These are phyloP conservation scores for Microcebus ravelobensis DNA, from an alignment of 2,113 vertebrate genomes.

Conservation along the genomic window DNA sequence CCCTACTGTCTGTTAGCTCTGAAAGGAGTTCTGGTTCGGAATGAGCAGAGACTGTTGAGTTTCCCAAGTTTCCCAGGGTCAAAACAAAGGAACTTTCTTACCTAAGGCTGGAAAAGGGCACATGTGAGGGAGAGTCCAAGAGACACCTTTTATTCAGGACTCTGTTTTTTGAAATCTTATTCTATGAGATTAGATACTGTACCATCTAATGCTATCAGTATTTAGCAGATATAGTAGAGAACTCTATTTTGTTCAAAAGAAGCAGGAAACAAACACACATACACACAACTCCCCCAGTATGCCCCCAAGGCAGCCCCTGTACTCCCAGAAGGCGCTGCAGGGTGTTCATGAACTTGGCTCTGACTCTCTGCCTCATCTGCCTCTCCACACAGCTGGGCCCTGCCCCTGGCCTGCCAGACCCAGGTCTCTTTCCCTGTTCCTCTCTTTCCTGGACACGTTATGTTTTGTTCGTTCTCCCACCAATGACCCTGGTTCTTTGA, in stretches of 20 bases:
- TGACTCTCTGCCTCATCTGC: background rate
- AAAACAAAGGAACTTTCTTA: background rate
- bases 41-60: background rate
- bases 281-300: background rate
- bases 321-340: too few species aligned
- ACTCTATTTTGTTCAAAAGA: background rate
- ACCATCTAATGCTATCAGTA: background rate
- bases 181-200: background rate
- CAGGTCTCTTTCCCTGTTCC: background rate
- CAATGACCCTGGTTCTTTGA: background rate
- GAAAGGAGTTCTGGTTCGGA: background rate
- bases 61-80: background rate
- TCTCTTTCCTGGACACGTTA: background rate
- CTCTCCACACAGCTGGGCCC: background rate
- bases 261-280: background rate
- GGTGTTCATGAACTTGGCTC: background rate
- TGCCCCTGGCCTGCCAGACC: background rate
- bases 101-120: background rate
- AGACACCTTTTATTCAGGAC: background rate
- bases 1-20: background rate
- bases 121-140: background rate
- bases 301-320: too few species aligned
- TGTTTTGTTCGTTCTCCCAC: rapidly evolving
- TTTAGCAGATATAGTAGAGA: background rate
- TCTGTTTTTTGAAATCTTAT: background rate